Conservation (phyloP, 1,140 invertebrate genomes). For the Rhopalosiphum maidis region DNA sequence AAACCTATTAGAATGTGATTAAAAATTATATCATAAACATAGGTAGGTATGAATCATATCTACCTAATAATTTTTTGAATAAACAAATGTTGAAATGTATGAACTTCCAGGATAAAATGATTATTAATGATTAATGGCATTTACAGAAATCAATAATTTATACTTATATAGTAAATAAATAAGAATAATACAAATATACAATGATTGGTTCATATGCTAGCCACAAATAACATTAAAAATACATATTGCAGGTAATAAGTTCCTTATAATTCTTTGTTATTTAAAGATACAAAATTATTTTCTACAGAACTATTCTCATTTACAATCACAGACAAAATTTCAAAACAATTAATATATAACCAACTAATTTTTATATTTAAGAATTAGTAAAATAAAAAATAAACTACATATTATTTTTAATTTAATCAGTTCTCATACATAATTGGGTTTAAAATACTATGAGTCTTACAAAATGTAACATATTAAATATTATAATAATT, state of each 20-base stretch:
- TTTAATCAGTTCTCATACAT: constrained; percentile 45
- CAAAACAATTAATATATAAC: not conserved
- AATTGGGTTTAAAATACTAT: not conserved
- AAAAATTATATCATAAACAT: too few relatives aligned
- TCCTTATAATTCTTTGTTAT: too few relatives aligned
- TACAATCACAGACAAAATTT: not conserved
- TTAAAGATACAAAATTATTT: not conserved
- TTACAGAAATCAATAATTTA: not conserved
- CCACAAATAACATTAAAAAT: not conserved
- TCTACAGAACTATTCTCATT: not conserved
- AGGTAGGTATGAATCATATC: not conserved
- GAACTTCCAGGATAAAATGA: not conserved
- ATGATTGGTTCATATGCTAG: not conserved
- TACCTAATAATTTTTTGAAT: not conserved
- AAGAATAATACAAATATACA: not conserved
- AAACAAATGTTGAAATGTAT: not conserved
- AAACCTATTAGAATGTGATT: too few relatives aligned
- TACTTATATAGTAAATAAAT: too few relatives aligned
- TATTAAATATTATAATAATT: not conserved
- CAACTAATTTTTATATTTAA: constrained; percentile 6
- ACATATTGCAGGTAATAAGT: too few relatives aligned
- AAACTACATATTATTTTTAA: not conserved
- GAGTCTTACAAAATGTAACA: not conserved
- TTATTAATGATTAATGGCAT: not conserved
- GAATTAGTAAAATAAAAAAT: not conserved